Evolutionary conservation across 2,797 vertebrate genomes (phyloP), one percentile per base, ranked within the genome.

Genomic region (Aeoliscus strigatus): DNA sequence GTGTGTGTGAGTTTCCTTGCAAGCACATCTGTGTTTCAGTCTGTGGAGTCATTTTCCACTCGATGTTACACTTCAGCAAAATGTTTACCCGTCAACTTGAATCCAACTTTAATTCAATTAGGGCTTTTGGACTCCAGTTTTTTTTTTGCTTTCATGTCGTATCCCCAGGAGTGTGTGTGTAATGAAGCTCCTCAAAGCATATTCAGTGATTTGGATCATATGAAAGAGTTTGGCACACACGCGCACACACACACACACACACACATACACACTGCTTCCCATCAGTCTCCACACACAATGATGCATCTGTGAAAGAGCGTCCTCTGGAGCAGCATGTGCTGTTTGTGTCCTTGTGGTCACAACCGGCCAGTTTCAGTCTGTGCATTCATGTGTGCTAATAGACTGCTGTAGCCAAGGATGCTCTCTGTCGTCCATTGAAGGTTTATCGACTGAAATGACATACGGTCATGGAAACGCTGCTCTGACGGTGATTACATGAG

Each of bases 281-380:
- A 80, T 75, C 57, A 63, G 41, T 76, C 76, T 82, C 64, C 75
- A 71, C 39, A 60, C 66, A 56, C 62, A 66, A 21, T 13, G 45
- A 62, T 83, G 70, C 75, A 60, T 28, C 61, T 59, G 51, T 50
- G 61, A 64, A 39, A 27, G 16, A 54, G 51, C n/a, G n/a, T n/a
- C n/a, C n/a, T 62, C 46, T 69, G 46, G 48, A 32, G 34, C 40
- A 69, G 31, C 44, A 52, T 43, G 51, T 59, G 49, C 23, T 39
- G 27, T 29, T 47, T 8, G 12, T 55, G n/a, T 14, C 27, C 14
- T 13, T 9, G 27, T 27, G 18, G 24, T 42, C 36, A 8, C 21
- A 27, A n/a, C n/a, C n/a, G n/a, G n/a, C n/a, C n/a, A n/a, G n/a
- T n/a, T n/a, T 14, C 15, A 6, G 24, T 5, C 25, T 16, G 6